These are phyloP conservation scores for Emydocephalus ijimae DNA, from an alignment of 2,113 vertebrate genomes.

Conservation along the genomic window DNA sequence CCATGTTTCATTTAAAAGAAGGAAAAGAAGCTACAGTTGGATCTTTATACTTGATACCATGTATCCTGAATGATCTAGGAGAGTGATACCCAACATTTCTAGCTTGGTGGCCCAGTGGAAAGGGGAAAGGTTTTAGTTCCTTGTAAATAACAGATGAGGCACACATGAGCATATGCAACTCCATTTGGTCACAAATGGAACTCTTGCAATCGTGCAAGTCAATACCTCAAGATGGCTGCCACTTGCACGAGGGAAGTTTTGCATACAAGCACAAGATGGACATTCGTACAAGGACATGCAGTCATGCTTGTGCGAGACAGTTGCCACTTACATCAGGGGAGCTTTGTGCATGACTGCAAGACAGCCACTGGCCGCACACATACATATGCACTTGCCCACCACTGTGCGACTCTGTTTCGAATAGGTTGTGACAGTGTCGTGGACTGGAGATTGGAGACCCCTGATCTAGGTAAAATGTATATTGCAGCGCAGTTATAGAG, in stretches of 20 bases:
- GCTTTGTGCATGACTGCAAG: not conserved
- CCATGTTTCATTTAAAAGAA: not conserved
- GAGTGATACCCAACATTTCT: not conserved
- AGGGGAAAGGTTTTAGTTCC: not conserved
- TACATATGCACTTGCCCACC: not conserved
- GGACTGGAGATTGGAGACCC: not conserved
- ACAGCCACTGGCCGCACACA: accelerated
- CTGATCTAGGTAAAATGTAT: not conserved
- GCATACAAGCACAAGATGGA: no score
- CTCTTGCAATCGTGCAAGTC: no score
- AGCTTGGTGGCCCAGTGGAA: not conserved
- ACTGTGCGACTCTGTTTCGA: not conserved
- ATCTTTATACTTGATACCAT: not conserved
- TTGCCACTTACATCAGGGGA: no score
- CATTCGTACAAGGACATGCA: no score
- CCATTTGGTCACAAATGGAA: no score
- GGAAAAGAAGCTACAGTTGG: not conserved
- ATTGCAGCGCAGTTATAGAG: not conserved
- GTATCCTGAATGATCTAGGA: not conserved
- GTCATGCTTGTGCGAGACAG: no score
- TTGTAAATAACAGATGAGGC: not conserved
- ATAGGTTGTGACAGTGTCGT: not conserved
- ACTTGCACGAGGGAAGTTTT: not conserved
- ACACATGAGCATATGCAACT: not conserved
- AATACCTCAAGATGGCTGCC: no score